These are phyloP conservation scores for Cylloceria caligata DNA, from an alignment of 2,888 invertebrate species.

Conservation along the genomic window DNA sequence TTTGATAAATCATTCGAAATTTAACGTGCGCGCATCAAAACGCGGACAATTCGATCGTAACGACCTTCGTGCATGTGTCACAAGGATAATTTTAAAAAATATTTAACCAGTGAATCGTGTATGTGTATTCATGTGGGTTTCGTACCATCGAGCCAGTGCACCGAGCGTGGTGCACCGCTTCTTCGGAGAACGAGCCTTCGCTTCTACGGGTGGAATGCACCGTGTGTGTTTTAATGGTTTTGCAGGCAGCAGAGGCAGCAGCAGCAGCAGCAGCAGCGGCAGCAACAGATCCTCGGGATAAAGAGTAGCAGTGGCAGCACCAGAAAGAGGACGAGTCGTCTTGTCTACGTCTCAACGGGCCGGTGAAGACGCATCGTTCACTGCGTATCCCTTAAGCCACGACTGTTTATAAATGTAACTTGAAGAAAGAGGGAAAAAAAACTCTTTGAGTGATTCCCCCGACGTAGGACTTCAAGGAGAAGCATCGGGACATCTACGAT, in stretches of 20 bases:
- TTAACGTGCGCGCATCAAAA: background rate
- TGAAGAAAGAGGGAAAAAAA: slow-evolving; percentile 51
- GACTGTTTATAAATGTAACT: slow-evolving; percentile 58
- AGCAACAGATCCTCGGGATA: slow-evolving; percentile 52
- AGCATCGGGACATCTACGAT: background rate
- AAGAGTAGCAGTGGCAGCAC: slow-evolving; percentile 54
- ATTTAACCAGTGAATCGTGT: slow-evolving; percentile 29
- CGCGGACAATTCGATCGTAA: background rate
- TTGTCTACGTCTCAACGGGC: slow-evolving; percentile 41
- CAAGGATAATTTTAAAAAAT: slow-evolving; percentile 5
- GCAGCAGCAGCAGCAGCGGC: slow-evolving; percentile 30
- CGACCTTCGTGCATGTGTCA: slow-evolving; percentile 3
- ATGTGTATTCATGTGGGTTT: slow-evolving; percentile 49
- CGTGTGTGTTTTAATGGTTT: slow-evolving; percentile 72
- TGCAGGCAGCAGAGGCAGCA: slow-evolving; percentile 49
- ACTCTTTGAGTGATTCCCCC: slow-evolving; percentile 20
- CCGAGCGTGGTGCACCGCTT: slow-evolving; percentile 47
- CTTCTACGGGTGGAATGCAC: slow-evolving; percentile 70
- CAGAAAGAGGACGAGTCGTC: slow-evolving; percentile 48
- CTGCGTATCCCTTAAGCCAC: slow-evolving; percentile 25
- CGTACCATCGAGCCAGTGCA: slow-evolving; percentile 45
- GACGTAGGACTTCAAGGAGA: slow-evolving; percentile 12
- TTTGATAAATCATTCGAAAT: background rate
- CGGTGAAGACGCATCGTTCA: slow-evolving; percentile 48
- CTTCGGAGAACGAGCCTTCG: slow-evolving; percentile 63